Base-by-base conservation (phyloP, 2,888 invertebrate genomes). In the Xestia xanthographa region DNA sequence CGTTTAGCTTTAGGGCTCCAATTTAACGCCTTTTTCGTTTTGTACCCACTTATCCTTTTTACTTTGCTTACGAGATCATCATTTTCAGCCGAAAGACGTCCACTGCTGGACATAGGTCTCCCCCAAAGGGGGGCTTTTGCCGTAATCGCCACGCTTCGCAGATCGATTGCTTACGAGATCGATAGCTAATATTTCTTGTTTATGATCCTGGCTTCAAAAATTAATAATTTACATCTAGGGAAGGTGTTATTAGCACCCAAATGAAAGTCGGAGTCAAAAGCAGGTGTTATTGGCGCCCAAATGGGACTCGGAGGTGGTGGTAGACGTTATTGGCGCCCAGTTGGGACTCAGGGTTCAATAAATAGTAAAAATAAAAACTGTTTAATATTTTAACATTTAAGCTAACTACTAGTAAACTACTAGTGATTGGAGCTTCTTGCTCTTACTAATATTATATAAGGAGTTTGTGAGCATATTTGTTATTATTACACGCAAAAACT, bases 201-300 rank as follows among this genome's bases (percentile, higher is more conserved):
- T 22, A 3, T 6, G 2, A 53, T 12, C 12, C 11, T 26, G 26
- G 8, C 26, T 53, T 29, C 26, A 58, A 58, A 8, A 29, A 29
- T 14, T n/a, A 12, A 56, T 56, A 14, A 26, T 26, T 26, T 8
- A 22, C 6, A 12, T 41, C 20, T 22, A 43, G 11, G 4, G 11
- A 11, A n/a, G 17, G 0, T n/a, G 53, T 20, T 53, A 20, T 11
- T 29, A 45, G 14, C 26, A 45, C 26, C 43, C 26, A 26, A 45
- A 3, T 56, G 4, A 29, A 43, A 53, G 6, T 48, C 22, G 38
- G 11, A 29, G 29, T 2, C 9, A 29, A 62, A n/a, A 26, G n/a
- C 14, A 43, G 14, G 17, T 14, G 26, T 22, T 76, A 74, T 26
- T 75, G 62, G 45, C 76, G 75, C 38, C 38, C 63, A 38, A 45